Evolutionary conservation across 2,797 vertebrate species (phyloP), one percentile per base, ranked within the genome.

Genomic region (Macroramphosus scolopax): DNA sequence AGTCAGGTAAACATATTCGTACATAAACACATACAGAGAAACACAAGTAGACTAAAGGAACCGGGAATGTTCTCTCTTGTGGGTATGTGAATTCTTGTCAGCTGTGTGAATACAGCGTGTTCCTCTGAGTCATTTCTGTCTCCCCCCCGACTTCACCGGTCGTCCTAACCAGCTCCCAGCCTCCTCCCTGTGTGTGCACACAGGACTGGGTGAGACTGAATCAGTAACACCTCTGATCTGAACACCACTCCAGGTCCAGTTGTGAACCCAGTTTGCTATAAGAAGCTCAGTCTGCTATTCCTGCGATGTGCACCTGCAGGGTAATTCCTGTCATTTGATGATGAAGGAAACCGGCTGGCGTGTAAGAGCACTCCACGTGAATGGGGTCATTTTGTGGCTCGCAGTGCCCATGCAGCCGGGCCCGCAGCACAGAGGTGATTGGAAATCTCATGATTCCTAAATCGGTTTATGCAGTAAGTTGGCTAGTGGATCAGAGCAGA

Each of bases 401-500:
- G n/a, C 37, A 1, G 60, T 20, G 47, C 26, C 63, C 20, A n/a
- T 6, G 17, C 50, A n/a, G 14, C 35, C 58, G 43, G 29, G 20
- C 37, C 53, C 35, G 35, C 47, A 30, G 47, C 48, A 38, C 47
- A 10, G 40, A 46, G 35, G 63, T 67, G 56, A 78, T 63, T 75
- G 52, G 42, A 75, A 70, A 63, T 63, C 72, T 69, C 50, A 70
- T 73, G 68, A 79, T 72, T 71, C 63, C 40, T 63, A 61, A 75
- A 83, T 62, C 61, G 53, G 56, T 77, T 86, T 73, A 70, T 18
- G 39, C 33, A 34, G 26, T 47, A 67, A 45, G 54, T 72, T 65
- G 72, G 22, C 55, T 20, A 13, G 45, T 50, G 51, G 30, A 52
- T 65, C 65, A 66, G 63, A 50, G 32, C 46, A 52, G 60, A 47